Percentiles rank a stretch among this genome's conserved stretches.
phyloP scores from a whole-genome alignment of 2,113 vertebrate genomes.

The Eupsittula cactorum region DNA sequence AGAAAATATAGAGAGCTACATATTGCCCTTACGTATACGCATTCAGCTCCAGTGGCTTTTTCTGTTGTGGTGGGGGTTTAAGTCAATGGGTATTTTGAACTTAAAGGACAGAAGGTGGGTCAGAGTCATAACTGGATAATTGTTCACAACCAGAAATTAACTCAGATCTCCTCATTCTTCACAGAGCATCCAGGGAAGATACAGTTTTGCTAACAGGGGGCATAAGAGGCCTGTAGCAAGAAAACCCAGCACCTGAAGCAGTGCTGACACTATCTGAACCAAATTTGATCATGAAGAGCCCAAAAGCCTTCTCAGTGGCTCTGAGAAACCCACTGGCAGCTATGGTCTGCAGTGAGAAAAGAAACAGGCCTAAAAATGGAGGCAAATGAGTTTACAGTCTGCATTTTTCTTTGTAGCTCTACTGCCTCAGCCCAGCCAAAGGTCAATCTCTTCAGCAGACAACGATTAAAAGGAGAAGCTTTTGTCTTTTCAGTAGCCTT shows the following conservation, averaged over 20 bases:
- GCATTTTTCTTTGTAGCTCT: neutral
- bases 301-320: neutral
- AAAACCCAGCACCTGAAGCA: neutral
- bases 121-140: neutral
- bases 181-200: neutral
- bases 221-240: neutral
- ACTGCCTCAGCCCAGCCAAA: neutral
- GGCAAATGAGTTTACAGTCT: neutral
- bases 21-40: neutral
- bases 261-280: neutral
- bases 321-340: neutral
- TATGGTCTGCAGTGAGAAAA: neutral
- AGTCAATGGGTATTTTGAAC: neutral
- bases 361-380: neutral
- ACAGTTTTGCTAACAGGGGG: neutral
- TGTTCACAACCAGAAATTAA: neutral
- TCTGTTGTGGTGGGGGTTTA: neutral
- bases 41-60: neutral
- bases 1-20: neutral
- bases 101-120: neutral
- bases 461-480: neutral
- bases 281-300: fast-evolving
- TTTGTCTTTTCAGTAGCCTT: neutral
- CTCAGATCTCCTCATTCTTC: neutral
- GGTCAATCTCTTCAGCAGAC: conserved; percentile 4